Percentiles rank a stretch among this genome's conserved stretches.
These are phyloP conservation scores for Neomorphus geoffroyi DNA, from an alignment of 2,797 vertebrate genomes.

Conservation along the genomic window DNA sequence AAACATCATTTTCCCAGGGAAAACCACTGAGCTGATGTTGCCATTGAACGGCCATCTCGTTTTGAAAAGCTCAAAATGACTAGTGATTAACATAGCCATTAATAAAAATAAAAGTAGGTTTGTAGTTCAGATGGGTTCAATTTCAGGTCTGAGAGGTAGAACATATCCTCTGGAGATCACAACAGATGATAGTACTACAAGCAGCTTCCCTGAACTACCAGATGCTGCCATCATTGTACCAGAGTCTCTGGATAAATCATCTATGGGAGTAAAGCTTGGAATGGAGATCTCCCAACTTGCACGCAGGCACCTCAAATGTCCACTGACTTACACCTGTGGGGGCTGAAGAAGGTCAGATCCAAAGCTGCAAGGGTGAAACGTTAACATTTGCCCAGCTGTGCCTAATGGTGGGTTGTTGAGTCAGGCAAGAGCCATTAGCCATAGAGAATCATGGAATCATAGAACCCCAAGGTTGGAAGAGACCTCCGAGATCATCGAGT, in stretches of 20 bases:
- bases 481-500: too few relatives aligned
- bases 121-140: neutral
- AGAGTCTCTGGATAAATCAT: neutral
- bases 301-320: neutral
- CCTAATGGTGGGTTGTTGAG: neutral
- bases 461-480: too few relatives aligned
- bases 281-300: neutral
- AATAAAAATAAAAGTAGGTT: neutral
- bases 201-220: neutral
- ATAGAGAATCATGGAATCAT: too few relatives aligned
- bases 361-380: neutral
- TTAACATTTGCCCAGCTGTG: neutral
- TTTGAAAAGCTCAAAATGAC: neutral
- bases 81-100: neutral
- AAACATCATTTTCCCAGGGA: neutral
- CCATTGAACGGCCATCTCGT: neutral
- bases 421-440: neutral
- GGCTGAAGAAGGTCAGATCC: neutral
- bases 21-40: neutral
- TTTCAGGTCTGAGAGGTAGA: neutral
- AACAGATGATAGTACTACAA: neutral
- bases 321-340: too few relatives aligned
- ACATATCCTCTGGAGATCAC: neutral
- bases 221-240: neutral
- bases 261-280: neutral